Percentiles rank a stretch among this genome's conserved stretches.
Evolutionary conservation across 2,797 vertebrate species (phyloP).

Genomic region (Spatula versicolor): DNA sequence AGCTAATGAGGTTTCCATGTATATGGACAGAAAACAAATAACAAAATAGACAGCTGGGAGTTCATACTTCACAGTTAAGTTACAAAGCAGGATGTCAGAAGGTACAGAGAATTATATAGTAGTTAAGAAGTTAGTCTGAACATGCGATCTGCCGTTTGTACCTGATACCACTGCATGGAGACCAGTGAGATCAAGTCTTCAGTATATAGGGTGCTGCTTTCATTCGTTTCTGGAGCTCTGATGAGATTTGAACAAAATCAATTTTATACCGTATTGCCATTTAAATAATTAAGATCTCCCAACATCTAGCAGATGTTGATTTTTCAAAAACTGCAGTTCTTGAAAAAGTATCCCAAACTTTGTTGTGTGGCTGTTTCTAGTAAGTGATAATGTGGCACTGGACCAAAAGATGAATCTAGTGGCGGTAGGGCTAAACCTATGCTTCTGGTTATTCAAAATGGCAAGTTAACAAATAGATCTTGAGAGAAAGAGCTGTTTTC

Average conservation of each 20-base stretch:
- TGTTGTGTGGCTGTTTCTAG: not conserved
- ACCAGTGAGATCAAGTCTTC: not conserved
- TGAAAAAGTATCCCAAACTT: not conserved
- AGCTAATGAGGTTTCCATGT: not conserved
- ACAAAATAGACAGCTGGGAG: not conserved
- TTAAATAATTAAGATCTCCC: not conserved
- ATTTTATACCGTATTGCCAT: not conserved
- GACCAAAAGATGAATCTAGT: not conserved
- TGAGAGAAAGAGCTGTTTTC: not conserved
- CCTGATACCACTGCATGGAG: not conserved
- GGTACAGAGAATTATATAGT: not conserved
- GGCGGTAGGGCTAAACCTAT: not conserved
- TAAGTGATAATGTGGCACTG: not conserved
- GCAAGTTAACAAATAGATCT: not conserved
- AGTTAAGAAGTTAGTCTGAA: not conserved
- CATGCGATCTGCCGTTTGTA: not conserved
- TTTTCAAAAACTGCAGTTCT: not conserved
- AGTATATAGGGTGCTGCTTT: not conserved
- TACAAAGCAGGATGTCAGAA: not conserved
- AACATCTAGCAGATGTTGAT: not conserved
- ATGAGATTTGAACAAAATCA: not conserved
- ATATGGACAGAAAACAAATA: not conserved
- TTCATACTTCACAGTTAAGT: not conserved
- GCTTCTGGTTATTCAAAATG: not conserved
- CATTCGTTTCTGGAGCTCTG: not conserved